Conservation (phyloP, 2,888 invertebrate species). For the Phalangium opilio region DNA sequence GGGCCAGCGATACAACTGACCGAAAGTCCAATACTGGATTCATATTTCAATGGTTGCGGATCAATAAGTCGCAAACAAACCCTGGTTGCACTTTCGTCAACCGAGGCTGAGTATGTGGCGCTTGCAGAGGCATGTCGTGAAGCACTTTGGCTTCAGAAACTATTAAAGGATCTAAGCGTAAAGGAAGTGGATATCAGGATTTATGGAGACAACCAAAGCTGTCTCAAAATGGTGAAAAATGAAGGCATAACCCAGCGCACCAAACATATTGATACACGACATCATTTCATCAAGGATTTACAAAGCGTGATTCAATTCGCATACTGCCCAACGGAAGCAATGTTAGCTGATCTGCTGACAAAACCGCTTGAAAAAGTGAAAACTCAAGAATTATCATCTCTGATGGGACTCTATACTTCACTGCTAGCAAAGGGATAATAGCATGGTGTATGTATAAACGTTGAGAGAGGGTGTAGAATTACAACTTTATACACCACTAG, state of each 20-base stretch:
- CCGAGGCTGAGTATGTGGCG: conserved; percentile 21
- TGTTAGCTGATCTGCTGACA: too few species aligned
- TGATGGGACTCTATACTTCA: too few species aligned
- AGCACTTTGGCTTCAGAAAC: conserved; percentile 4
- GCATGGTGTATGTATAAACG: too few species aligned
- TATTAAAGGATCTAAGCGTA: not conserved
- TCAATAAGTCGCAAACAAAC: conserved; percentile 12
- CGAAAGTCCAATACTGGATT: conserved; percentile 15
- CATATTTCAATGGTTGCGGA: conserved; percentile 1
- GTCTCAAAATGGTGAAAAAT: conserved; percentile 15
- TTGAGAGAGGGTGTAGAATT: too few species aligned
- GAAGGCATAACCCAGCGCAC: conserved; percentile 12
- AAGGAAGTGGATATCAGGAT: not conserved
- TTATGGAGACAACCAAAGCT: not conserved
- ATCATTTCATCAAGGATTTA: conserved; percentile 15
- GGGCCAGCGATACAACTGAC: conserved; percentile 11
- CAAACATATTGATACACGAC: conserved; percentile 18
- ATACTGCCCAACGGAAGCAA: too few species aligned
- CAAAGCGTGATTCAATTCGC: too few species aligned
- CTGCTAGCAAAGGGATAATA: too few species aligned
- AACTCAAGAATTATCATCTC: too few species aligned
- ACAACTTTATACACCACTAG: too few species aligned
- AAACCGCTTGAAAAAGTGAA: too few species aligned
- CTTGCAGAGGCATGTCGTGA: conserved; percentile 14
- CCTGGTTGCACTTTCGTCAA: conserved; percentile 18